Evolutionary conservation across 2,113 vertebrate species (phyloP), one percentile per base, ranked within the genome.

Genomic region (Pollachius pollachius): DNA sequence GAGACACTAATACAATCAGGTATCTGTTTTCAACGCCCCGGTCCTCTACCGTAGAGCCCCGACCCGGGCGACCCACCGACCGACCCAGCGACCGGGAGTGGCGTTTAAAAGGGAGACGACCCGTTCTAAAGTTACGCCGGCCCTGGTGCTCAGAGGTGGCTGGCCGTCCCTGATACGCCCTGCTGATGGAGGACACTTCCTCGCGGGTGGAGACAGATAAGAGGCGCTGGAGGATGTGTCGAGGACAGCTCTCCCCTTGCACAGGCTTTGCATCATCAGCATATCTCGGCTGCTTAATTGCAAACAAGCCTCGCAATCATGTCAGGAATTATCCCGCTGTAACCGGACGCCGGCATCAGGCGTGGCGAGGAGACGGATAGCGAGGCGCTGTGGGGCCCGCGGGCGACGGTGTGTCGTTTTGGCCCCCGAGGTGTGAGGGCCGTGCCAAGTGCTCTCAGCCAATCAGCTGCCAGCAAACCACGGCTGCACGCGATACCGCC

Each of bases 1-100:
- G 84, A 91, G 90, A 89, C 88, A 84, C 85, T 88, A 84, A 91
- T 84, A 84, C 86, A 89, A 89, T 90, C 89, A 83, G 89, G 90
- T 91, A 80, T 92, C 89, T 77, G 79, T 89, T 92, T 92, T 92
- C 92, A 92, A 70, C 75, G 71, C 85, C 41, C 75, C 67, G 75
- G 81, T 7, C 84, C 84, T 18, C 5, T 41, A 48, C 9, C 11
- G 41, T 48, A 9, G 68, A 72, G 80, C 74, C 78, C 70, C 2
- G 74, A 77, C 80, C 78, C 69, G 15, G 74, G 85, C 23, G 23
- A 23, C 23, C 23, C 23, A 23, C 23, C 23, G 23, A 23, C 23
- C 23, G 23, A 23, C 23, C 23, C 23, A 23, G 23, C 23, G 23
- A 23, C 30, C 30, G 41, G 12, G 41, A 48, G 41, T 48, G 41